Base-by-base conservation (phyloP, 2,888 invertebrate genomes). In the Patella caerulea region DNA sequence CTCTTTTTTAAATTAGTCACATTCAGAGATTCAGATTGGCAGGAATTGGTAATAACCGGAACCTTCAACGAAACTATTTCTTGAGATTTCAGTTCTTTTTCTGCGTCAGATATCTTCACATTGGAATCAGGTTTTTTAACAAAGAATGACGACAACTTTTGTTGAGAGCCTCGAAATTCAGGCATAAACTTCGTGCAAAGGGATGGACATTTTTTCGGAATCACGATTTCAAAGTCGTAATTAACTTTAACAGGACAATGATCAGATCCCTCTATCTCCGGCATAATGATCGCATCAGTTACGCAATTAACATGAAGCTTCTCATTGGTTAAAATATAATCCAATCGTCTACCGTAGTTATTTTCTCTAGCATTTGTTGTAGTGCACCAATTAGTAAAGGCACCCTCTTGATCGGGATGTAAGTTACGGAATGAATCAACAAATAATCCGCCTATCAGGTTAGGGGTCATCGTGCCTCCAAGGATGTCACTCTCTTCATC, bases 321-420 rank as follows among this genome's bases (percentile, higher is more conserved):
- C 34, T 79, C 78, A 82, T 92, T 91, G 7, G 88, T 86, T 45
- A 93, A 83, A 52, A 93, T 92, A 83, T 93, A 93, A 86, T 93
- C 93, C 54, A 93, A 91, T 55, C 93, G 86, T 11, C 92, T 90
- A 7, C 93, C 93, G 83, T 91, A 93, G 86, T 93, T 93, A 11
- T 92, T 92, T 19, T 87, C 86, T 70, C 93, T 83, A 4, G 93
- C 92, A 71, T 91, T 91, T 0, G 91, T 91, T 55, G 86, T 80
- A 0, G 92, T 92, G 78, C 89, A 90, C 93, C 93, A 93, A 84
- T 93, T 93, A 5, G 93, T 93, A 85, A 89, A 93, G 3, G 92
- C 92, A 53, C 91, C 88, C 65, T 85, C 83, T 73, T 87, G 79
- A 11, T 85, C 80, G 4, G 93, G 93, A 82, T 93, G 88, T n/a